phyloP scores from a whole-genome alignment of 2,888 invertebrate species.

The Drosophila neonasuta region DNA sequence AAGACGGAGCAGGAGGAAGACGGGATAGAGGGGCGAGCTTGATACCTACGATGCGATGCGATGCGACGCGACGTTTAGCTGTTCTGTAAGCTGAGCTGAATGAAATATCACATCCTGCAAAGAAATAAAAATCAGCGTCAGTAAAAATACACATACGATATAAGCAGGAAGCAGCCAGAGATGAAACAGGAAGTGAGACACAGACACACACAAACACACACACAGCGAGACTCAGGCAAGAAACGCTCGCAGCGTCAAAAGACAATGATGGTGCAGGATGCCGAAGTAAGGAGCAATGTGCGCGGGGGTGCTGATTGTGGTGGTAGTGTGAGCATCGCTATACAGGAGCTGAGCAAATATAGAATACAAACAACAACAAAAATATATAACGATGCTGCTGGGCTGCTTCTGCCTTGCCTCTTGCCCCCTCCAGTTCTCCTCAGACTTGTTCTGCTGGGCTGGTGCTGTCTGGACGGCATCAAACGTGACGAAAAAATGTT shows the following conservation, averaged over 20 bases:
- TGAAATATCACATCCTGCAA: constrained; percentile 74
- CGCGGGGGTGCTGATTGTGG: constrained; percentile 16
- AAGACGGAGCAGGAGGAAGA: neutral
- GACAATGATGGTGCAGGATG: constrained; percentile 67
- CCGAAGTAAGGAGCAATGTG: constrained; percentile 13
- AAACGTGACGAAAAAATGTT: constrained; percentile 63
- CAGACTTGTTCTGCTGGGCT: neutral
- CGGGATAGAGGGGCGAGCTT: neutral
- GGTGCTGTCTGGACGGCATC: constrained; percentile 39
- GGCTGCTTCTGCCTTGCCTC: constrained; percentile 2
- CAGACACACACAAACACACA: constrained; percentile 26
- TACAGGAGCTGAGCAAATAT: constrained; percentile 51
- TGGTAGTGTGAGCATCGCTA: constrained; percentile 29
- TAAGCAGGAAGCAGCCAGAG: constrained; percentile 64
- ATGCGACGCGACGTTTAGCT: constrained; percentile 49
- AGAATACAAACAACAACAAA: constrained; percentile 31
- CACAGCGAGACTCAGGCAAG: constrained; percentile 21
- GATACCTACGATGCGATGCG: constrained; percentile 24
- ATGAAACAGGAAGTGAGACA: constrained; percentile 65
- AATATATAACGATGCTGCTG: constrained; percentile 11
- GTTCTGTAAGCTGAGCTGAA: constrained; percentile 55
- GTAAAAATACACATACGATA: constrained; percentile 68
- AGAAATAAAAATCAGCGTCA: constrained; percentile 75
- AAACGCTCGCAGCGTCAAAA: constrained; percentile 65
- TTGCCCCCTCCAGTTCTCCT: no score